Evolutionary conservation across 2,888 invertebrate species (phyloP), one percentile per base, ranked within the genome.

Genomic region (Drosophila sordidula): DNA sequence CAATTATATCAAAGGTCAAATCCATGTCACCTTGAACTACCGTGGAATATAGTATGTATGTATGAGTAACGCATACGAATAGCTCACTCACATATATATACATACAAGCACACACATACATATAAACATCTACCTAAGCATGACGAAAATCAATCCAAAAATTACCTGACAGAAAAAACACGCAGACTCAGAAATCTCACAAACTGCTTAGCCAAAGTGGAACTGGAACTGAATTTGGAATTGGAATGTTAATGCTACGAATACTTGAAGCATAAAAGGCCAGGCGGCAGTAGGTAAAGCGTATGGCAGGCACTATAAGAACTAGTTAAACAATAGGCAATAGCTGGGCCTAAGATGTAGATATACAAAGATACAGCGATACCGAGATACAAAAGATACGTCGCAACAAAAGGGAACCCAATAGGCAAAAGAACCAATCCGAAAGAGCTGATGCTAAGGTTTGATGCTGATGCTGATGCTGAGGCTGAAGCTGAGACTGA

Each of bases 381-480:
- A 77, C 51, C 18, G 61, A 69, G 65, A 80, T 80, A 83, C 76
- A 79, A 82, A 77, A 78, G 82, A 87, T 81, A 78, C 49, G 68
- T 56, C 18, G 45, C 49, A 62, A 75, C 84, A 85, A 78, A 80
- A 54, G 54, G 67, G 71, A 72, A 51, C 66, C 58, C 59, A 61
- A 69, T 29, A 11, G 25, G 22, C 36, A 25, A 42, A 55, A 42
- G 54, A 54, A 55, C 36, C 51, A 39, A 52, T 11, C 44, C 32
- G 12, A 29, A n/a, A 51, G 49, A 49, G 45, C 44, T 39, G 45
- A 18, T 29, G 42, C 9, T 18, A 26, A 14, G 36, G 45, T 25
- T 26, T 26, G 25, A 6, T 25, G 65, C 64, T 41, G 59, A 22
- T 29, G 39, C 41, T 50, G 36, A 34, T 41, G 34, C 44, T 39